Evolutionary conservation across 2,113 vertebrate species (phyloP).

Genomic region (Sapajus apella): DNA sequence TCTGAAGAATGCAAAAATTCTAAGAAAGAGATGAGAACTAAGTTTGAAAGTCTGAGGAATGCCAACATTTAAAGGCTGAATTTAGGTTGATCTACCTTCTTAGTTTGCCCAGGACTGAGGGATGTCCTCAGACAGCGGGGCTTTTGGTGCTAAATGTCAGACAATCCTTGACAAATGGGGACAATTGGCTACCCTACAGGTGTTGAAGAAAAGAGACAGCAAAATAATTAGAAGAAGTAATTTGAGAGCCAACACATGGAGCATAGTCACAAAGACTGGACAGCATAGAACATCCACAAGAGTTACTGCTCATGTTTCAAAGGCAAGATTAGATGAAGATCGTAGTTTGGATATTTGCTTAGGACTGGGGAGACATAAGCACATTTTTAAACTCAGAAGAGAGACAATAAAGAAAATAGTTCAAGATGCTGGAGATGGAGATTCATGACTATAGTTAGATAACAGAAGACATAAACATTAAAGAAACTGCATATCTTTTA

Average conservation of each 20-base stretch:
- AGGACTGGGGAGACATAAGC: background rate
- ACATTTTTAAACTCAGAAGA: background rate
- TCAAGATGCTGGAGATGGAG: background rate
- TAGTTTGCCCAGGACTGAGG: background rate
- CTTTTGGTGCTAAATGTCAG: background rate
- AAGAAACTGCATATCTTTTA: background rate
- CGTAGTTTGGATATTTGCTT: background rate
- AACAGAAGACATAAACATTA: background rate
- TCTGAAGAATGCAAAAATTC: background rate
- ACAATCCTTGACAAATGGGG: background rate
- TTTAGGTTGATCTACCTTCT: background rate
- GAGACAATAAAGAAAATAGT: background rate
- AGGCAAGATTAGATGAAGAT: background rate
- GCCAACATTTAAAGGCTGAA: background rate
- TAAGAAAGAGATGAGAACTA: background rate
- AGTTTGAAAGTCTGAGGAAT: background rate
- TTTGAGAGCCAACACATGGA: background rate
- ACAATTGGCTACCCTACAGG: background rate
- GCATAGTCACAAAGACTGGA: background rate
- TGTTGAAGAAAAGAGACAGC: background rate
- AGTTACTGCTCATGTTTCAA: background rate
- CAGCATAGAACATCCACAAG: background rate
- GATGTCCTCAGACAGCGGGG: background rate
- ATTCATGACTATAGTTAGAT: background rate
- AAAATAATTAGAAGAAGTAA: background rate